These are phyloP conservation scores for Vimba vimba DNA, from an alignment of 2,113 vertebrate species.

Conservation along the genomic window DNA sequence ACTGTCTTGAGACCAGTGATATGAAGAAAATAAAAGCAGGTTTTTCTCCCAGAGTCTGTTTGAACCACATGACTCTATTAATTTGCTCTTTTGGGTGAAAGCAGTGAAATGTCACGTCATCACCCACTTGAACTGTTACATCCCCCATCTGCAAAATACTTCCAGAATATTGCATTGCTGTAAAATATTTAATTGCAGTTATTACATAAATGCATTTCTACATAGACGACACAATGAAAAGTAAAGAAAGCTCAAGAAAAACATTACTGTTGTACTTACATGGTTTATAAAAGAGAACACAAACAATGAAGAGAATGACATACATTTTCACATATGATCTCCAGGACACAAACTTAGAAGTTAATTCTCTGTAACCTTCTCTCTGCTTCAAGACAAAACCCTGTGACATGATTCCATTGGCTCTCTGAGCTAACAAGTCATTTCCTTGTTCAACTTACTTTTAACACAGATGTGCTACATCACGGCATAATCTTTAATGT, in stretches of 20 bases:
- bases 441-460: not conserved
- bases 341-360: not conserved
- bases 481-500: not conserved
- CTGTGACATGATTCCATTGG: not conserved
- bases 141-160: constrained; percentile 4
- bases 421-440: not conserved
- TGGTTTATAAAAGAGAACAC: not conserved
- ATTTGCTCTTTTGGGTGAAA: not conserved
- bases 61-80: constrained; percentile 57
- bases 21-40: constrained; percentile 49
- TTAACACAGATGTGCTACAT: not conserved
- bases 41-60: constrained; percentile 58
- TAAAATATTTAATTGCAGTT: not conserved
- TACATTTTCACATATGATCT: constrained; percentile 1
- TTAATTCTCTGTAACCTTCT: not conserved
- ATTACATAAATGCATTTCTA: not conserved
- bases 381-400: not conserved
- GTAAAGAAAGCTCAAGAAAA: not conserved
- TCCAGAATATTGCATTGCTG: not conserved
- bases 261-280: not conserved
- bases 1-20: fast-evolving
- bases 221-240: not conserved
- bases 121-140: constrained; percentile 36
- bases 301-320: not conserved
- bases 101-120: constrained; percentile 49